Evolutionary conservation across 2,113 vertebrate species (phyloP), one percentile per base, ranked within the genome.

Genomic region (Thunnus thynnus): DNA sequence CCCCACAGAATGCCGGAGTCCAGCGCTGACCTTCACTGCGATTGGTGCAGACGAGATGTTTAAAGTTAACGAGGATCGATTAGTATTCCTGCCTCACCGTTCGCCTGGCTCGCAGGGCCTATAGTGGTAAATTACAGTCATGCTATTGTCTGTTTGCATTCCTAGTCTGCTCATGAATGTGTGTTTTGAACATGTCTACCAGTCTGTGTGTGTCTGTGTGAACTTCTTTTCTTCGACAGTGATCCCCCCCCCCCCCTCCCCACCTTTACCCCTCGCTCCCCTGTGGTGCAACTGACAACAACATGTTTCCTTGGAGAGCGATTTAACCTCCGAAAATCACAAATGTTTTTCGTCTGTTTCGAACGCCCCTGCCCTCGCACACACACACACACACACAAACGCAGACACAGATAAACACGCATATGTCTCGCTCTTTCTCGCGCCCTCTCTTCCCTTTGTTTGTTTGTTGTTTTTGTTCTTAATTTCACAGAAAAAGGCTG

Each of bases 51-150:
- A 79, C 55, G 7, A 5, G 48, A 86, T 61, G 44, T 90, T 90
- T 86, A 84, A 88, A 91, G 86, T 87, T 92, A 92, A 93, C 76
- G 4, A 62, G 75, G 73, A 92, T 89, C 44, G 79, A 94, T 93
- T 90, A 89, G 92, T 86, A 93, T 93, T 91, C 82, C 81, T 72
- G 82, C 78, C 83, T 76, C 85, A 54, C 54, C 62, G 10, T 74
- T 47, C 48, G 78, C 66, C 46, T 46, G 73, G 12, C 63, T 83
- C 32, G 72, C 62, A 72, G 65, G 64, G 64, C 70, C 36, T 20
- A 20, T 57, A 13, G 68, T 22, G 65, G 63, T 78, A 81, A 87
- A 87, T 84, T 83, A 83, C 70, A 83, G 80, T 89, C 79, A 5
- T 9, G 57, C 77, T 48, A 70, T 90, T 94, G 88, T 90, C 76